Base-by-base conservation (phyloP, 2,113 vertebrate species). In the Eclectus roratus region DNA sequence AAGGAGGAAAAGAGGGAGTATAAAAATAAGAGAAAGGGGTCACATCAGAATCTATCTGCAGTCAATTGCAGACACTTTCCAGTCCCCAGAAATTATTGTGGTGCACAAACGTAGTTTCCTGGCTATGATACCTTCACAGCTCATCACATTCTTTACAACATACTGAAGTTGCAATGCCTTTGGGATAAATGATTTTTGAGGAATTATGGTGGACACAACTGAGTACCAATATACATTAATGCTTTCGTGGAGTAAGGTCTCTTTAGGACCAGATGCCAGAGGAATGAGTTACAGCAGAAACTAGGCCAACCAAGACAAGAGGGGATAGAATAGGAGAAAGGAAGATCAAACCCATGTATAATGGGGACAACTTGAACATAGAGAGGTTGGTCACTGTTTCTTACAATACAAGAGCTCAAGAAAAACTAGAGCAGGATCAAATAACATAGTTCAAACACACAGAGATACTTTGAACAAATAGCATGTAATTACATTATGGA, bases 21-120 rank as follows among this genome's bases (percentile, higher is more conserved):
- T 88, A 91, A 94, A 95, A 95, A 80, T 74, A 96, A 92, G 47
- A 74, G 83, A 92, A 88, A 7, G 68, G 31, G 52, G 31, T 84
- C 72, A 69, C 52, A 95, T 93, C 37, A 90, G 83, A 68, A 85
- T 91, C 55, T 86, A 37, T 73, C 61, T 81, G 29, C 39, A 90
- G 72, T 68, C 52, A 94, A 86, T 37, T 88, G 50, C 44, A 79
- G 68, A 13, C 69, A 60, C 18, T 88, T 94, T 46, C 25, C 43
- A 55, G n/a, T 60, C 56, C 33, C 19, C 0, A 0, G 58, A 80
- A 89, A 91, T 71, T 79, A 84, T 25, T 53, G n/a, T 72, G 61
- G 56, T 89, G 37, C 69, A 94, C 53, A 94, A 92, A 84, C 28
- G 44, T 28, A 37, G 35, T 60, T 93, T 90, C 35, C 55, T 78